phyloP scores from a whole-genome alignment of 2,797 vertebrate species.

The Netta rufina region DNA sequence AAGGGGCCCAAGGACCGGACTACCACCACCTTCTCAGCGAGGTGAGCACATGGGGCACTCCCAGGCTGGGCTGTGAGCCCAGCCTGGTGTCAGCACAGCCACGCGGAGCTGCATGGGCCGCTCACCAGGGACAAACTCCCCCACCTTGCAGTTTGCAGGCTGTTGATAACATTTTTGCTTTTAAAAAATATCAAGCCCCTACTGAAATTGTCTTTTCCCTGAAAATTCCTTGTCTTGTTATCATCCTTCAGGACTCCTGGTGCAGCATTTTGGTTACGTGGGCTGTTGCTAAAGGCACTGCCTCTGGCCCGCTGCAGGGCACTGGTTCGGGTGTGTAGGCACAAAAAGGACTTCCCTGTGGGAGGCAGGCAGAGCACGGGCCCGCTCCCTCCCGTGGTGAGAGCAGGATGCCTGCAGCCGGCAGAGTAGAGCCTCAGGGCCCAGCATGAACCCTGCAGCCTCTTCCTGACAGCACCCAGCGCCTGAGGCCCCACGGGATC shows the following conservation, averaged over 20 bases:
- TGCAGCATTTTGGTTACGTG: background rate
- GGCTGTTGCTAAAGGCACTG: background rate
- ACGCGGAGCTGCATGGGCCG: background rate
- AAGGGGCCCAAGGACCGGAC: background rate
- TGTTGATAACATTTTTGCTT: background rate
- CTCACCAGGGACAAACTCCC: rapidly evolving
- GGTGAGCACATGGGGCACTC: rapidly evolving
- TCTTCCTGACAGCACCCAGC: too few species aligned
- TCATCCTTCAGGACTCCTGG: background rate
- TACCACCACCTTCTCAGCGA: background rate
- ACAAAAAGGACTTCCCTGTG: background rate
- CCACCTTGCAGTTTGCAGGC: background rate
- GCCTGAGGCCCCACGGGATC: too few species aligned
- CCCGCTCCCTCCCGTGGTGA: rapidly evolving
- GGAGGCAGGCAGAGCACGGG: rapidly evolving
- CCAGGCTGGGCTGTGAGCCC: rapidly evolving
- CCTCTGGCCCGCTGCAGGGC: background rate
- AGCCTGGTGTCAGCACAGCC: rapidly evolving
- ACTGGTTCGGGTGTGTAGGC: rapidly evolving
- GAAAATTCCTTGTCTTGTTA: background rate
- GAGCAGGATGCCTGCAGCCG: background rate
- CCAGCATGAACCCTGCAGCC: too few species aligned
- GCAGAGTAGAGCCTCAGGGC: background rate
- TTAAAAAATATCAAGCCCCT: background rate
- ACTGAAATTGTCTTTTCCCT: too few species aligned